Evolutionary conservation across 2,888 invertebrate genomes (phyloP).

Genomic region (Rotaria magnacalcarata): DNA sequence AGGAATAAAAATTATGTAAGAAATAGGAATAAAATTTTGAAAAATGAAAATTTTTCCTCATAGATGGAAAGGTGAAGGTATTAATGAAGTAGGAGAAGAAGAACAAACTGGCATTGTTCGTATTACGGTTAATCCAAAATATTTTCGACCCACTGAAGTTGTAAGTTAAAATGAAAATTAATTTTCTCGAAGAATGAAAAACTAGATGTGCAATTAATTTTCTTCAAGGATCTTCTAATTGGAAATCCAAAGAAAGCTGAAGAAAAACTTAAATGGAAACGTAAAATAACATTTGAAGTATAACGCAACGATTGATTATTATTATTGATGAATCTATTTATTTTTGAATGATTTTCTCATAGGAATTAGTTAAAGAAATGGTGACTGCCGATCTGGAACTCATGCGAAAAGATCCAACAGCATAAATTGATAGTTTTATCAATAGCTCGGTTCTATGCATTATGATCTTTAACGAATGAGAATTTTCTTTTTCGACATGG

Average conservation of each 20-base stretch:
- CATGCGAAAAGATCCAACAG: slow-evolving; percentile 83
- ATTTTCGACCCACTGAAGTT: slow-evolving; percentile 95
- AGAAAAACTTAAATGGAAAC: slow-evolving; percentile 78
- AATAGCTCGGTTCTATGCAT: too few relatives aligned
- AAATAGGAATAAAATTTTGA: neutral
- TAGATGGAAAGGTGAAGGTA: slow-evolving; percentile 80
- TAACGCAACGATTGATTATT: slow-evolving; percentile 48
- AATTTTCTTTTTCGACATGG: too few relatives aligned
- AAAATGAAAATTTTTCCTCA: neutral
- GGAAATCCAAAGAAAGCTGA: slow-evolving; percentile 91
- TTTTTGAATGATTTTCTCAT: slow-evolving; percentile 52
- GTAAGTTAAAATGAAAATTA: slow-evolving; percentile 52
- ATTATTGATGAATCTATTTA: neutral
- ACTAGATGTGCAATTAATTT: neutral
- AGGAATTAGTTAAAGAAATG: slow-evolving; percentile 86
- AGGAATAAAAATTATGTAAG: slow-evolving; percentile 67
- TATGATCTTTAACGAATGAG: too few relatives aligned
- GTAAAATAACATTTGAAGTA: slow-evolving; percentile 71
- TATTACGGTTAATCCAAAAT: slow-evolving; percentile 83
- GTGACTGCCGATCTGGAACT: slow-evolving; percentile 80
- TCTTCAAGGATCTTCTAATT: slow-evolving; percentile 69
- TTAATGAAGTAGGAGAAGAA: slow-evolving; percentile 75
- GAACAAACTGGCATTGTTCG: slow-evolving; percentile 71
- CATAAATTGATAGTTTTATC: slow-evolving; percentile 61
- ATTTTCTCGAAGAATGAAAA: neutral